Conservation (phyloP, 1,140 invertebrate genomes). For the Drosophila watanabei region DNA sequence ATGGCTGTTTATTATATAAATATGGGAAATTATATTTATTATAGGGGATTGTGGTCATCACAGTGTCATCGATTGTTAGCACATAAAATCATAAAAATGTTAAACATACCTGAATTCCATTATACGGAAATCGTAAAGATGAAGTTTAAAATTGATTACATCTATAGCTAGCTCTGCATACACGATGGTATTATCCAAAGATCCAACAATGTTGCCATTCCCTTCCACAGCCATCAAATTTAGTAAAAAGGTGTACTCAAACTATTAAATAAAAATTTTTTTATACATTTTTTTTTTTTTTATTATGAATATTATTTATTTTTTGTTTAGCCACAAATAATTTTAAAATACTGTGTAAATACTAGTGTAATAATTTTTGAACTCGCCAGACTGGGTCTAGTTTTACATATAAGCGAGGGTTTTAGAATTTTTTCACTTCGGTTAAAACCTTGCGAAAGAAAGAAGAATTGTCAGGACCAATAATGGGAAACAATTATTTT, state of each 20-base stretch:
- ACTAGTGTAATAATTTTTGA: no score
- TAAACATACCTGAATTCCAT: constrained; percentile 64
- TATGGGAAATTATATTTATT: no score
- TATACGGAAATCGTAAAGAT: constrained; percentile 75
- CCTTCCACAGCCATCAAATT: constrained; percentile 74
- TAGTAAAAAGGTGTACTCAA: constrained; percentile 71
- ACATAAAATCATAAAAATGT: background rate
- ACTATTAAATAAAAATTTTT: constrained; percentile 42
- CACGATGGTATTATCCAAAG: constrained; percentile 69
- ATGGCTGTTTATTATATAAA: no score
- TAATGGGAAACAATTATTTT: no score
- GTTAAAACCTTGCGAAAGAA: no score
- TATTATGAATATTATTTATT: background rate
- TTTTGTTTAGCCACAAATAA: no score
- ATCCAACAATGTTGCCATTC: constrained; percentile 71
- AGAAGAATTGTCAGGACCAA: no score
- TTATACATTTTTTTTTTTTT: background rate
- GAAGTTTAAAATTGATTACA: constrained; percentile 52
- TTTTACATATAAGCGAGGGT: no score
- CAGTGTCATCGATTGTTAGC: background rate
- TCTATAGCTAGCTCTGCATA: constrained; percentile 70
- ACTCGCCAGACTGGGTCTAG: no score
- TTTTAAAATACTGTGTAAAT: no score
- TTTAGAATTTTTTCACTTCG: no score
- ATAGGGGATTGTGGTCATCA: no score